Evolutionary conservation across 2,797 vertebrate genomes (phyloP).

Genomic region (Meda fulgida): DNA sequence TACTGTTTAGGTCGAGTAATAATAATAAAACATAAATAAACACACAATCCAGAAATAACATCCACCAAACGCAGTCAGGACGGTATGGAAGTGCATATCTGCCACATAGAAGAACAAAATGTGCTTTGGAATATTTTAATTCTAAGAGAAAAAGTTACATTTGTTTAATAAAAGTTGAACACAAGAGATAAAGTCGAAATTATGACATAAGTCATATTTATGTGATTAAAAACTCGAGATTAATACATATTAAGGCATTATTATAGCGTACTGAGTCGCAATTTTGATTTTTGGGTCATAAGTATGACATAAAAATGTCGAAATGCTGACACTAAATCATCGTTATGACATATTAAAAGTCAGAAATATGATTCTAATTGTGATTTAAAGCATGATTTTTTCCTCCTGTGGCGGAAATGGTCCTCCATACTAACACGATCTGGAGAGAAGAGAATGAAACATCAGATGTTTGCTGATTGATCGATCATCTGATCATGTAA

Average conservation of each 20-base stretch:
- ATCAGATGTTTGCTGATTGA: neutral
- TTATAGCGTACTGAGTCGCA: neutral
- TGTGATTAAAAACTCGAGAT: too few species aligned
- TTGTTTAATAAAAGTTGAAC: neutral
- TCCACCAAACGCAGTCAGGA: neutral
- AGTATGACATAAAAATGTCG: neutral
- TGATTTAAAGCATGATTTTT: neutral
- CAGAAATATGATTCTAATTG: accelerated
- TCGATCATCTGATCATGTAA: neutral
- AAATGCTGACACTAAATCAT: neutral
- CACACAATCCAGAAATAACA: neutral
- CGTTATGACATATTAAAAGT: neutral
- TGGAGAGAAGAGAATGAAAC: too few species aligned
- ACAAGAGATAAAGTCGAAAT: too few species aligned
- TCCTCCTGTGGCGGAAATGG: neutral
- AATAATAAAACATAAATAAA: neutral
- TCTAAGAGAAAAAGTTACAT: neutral
- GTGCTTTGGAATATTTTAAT: neutral
- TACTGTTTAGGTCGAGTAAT: neutral
- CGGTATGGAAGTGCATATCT: neutral
- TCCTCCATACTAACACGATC: neutral
- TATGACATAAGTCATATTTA: too few species aligned
- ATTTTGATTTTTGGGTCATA: neutral
- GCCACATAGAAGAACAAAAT: neutral
- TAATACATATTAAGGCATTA: neutral